A percentile compares a stretch with the other conserved stretches of the same genome.
These are phyloP conservation scores for Psammodynastes pulverulentus DNA, from an alignment of 2,113 vertebrate species.

Conservation along the genomic window DNA sequence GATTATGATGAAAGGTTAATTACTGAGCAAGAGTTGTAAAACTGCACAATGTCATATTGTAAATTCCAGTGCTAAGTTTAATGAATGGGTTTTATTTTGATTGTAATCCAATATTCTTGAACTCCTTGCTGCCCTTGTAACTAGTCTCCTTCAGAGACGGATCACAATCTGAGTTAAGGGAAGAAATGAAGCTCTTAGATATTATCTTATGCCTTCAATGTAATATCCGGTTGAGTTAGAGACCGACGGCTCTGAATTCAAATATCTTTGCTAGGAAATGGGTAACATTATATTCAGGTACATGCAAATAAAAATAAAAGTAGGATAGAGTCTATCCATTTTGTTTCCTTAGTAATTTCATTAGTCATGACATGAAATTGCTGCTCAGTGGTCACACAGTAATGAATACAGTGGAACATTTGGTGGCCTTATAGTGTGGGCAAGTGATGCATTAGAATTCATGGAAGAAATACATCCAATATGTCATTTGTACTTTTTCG, in stretches of 20 bases:
- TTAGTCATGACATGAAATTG: not conserved
- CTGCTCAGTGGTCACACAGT: not conserved
- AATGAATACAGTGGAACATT: not conserved
- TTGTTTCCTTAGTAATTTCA: not conserved
- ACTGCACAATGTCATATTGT: not conserved
- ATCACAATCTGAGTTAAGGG: slow-evolving; percentile 7
- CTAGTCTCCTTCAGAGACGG: not conserved
- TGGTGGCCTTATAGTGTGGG: not conserved
- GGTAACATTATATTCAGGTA: not conserved
- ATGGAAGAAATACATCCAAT: not conserved
- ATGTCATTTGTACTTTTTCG: not conserved
- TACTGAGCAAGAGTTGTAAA: not conserved
- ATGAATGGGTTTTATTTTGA: slow-evolving; percentile 4
- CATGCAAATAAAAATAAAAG: not conserved
- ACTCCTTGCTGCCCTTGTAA: slow-evolving; percentile 10
- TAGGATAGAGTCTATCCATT: not conserved
- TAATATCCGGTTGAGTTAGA: not conserved
- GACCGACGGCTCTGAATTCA: not conserved
- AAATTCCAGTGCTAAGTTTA: slow-evolving; percentile 2
- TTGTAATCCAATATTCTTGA: slow-evolving; percentile 14
- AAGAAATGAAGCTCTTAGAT: not conserved
- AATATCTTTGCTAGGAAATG: not conserved
- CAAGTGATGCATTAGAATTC: not conserved
- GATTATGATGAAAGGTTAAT: slow-evolving; percentile 5
- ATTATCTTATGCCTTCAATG: not conserved